A percentile compares a stretch with the other conserved stretches of the same genome.
These are phyloP conservation scores for Eristalinus aeneus DNA, from an alignment of 2,888 invertebrate genomes.

Conservation along the genomic window DNA sequence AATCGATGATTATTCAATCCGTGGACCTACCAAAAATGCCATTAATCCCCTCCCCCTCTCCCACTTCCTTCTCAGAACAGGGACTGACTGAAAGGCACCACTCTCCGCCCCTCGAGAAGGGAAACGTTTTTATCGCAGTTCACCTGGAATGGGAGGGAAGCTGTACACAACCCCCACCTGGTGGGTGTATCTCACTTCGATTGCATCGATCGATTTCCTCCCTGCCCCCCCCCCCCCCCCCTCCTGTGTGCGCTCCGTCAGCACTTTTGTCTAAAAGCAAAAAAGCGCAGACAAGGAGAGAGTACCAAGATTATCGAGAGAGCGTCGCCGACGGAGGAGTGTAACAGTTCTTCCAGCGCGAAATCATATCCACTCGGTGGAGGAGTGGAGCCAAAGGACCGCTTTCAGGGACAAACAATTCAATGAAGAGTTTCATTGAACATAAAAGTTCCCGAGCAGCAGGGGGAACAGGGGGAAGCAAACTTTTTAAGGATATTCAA, in stretches of 20 bases:
- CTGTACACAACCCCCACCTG: not conserved
- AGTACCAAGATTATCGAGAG: not conserved
- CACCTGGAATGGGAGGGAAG: conserved; percentile 41
- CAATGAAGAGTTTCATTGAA: conserved; percentile 29
- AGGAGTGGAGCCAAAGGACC: conserved; percentile 7
- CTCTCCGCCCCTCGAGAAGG: not conserved
- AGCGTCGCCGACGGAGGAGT: not conserved
- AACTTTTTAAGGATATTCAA: conserved; percentile 30
- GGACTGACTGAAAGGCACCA: conserved; percentile 36
- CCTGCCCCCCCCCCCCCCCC: conserved; percentile 19
- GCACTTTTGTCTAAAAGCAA: conserved; percentile 22
- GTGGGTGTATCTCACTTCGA: conserved; percentile 26
- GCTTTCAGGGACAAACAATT: conserved; percentile 19
- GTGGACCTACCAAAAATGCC: conserved; percentile 27
- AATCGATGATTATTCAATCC: conserved; percentile 57
- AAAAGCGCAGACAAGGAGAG: conserved; percentile 6
- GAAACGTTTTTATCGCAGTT: conserved; percentile 35
- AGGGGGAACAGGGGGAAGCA: not conserved
- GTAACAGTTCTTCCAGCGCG: conserved; percentile 1
- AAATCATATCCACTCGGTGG: conserved; percentile 1
- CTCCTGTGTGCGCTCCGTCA: conserved; percentile 46
- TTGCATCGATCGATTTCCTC: conserved; percentile 55
- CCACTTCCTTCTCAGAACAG: not conserved
- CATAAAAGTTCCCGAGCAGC: conserved; percentile 8
- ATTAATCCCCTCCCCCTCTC: not conserved